A percentile compares a stretch with the other conserved stretches of the same genome.
These are phyloP conservation scores for Thamnophis sirtalis DNA, from an alignment of 2,113 vertebrate genomes.

Conservation along the genomic window DNA sequence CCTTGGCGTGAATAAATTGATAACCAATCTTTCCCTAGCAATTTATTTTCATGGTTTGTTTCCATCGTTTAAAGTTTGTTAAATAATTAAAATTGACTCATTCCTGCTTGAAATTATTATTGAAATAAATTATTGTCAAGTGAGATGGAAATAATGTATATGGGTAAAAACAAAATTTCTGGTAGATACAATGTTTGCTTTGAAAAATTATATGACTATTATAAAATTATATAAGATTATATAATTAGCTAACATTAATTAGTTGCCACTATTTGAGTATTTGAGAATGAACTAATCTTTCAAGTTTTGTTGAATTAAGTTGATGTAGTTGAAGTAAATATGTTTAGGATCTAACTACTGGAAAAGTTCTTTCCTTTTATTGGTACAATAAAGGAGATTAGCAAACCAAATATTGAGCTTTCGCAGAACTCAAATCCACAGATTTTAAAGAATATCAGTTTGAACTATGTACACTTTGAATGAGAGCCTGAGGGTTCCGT, in stretches of 20 bases:
- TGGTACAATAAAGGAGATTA: not conserved
- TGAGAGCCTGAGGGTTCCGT: not conserved
- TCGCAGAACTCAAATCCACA: not conserved
- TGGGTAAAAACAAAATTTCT: not conserved
- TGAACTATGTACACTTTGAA: not conserved
- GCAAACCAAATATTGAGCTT: constrained; percentile 8
- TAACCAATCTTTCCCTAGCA: constrained; percentile 18
- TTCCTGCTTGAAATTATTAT: constrained; percentile 32
- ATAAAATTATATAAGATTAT: too few species aligned
- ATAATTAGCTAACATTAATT: constrained; percentile 12
- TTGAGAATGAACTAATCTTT: constrained; percentile 7
- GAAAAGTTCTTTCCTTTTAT: not conserved
- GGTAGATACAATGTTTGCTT: not conserved
- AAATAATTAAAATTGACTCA: constrained; percentile 35
- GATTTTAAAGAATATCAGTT: not conserved
- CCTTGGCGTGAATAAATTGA: constrained; percentile 49
- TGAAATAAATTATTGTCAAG: constrained; percentile 34
- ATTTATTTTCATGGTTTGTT: constrained; percentile 54
- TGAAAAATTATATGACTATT: not conserved
- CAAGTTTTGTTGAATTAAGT: not conserved
- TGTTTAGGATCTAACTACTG: not conserved
- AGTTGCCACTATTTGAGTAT: constrained; percentile 25
- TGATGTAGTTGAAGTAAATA: not conserved
- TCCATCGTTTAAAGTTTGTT: constrained; percentile 46
- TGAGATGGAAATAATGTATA: constrained; percentile 16